A percentile compares a stretch with the other conserved stretches of the same genome.
phyloP scores from a whole-genome alignment of 2,888 invertebrate species.

The Rhogogaster chlorosoma region DNA sequence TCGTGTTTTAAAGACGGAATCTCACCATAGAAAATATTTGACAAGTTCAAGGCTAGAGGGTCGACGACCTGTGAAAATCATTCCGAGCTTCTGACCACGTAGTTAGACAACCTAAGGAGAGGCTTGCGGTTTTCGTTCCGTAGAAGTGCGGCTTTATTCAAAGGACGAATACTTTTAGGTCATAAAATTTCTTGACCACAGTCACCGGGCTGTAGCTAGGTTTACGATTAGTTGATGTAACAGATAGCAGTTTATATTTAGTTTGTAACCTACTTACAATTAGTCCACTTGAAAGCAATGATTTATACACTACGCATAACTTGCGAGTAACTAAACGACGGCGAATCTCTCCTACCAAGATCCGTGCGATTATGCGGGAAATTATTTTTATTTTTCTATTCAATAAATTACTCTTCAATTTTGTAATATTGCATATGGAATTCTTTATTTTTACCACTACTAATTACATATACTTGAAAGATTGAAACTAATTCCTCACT shows the following conservation, averaged over 20 bases:
- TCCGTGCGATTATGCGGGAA: not conserved
- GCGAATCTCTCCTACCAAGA: not conserved
- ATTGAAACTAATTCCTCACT: not conserved
- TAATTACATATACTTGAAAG: not conserved
- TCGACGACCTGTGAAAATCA: not conserved
- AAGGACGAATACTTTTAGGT: conserved; percentile 1
- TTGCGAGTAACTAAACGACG: not conserved
- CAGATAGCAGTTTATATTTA: conserved; percentile 37
- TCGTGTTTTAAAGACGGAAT: not conserved
- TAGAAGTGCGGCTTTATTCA: conserved; percentile 36
- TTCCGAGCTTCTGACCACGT: not conserved
- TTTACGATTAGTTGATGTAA: conserved; percentile 24
- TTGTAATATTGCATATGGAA: not conserved
- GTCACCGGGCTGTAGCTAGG: not conserved
- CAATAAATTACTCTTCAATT: not conserved
- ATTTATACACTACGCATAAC: not conserved
- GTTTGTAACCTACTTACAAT: conserved; percentile 47
- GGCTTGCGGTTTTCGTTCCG: not conserved
- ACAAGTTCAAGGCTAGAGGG: conserved; percentile 5
- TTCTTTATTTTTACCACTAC: not conserved
- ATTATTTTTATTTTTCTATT: not conserved
- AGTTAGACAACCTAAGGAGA: not conserved
- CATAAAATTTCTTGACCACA: conserved; percentile 35
- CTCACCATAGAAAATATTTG: not conserved
- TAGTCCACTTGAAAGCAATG: conserved; percentile 24